phyloP scores from a whole-genome alignment of 2,888 invertebrate species.

The Hyppa rectilinea region DNA sequence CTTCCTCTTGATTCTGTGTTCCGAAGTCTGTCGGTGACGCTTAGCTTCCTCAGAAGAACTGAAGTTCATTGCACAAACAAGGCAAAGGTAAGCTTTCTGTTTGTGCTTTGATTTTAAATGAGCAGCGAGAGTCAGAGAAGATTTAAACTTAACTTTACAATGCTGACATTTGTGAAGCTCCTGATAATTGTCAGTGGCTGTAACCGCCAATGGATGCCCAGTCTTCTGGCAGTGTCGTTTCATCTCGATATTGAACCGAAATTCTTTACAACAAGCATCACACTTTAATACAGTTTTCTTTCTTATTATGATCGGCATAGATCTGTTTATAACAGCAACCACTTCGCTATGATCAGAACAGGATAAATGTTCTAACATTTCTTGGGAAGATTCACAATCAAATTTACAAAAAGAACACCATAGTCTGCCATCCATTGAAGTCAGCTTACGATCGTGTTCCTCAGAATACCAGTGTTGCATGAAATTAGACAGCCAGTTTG shows the following conservation, averaged over 20 bases:
- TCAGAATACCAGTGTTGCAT: conserved; percentile 94
- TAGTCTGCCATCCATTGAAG: conserved; percentile 90
- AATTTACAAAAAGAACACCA: conserved; percentile 95
- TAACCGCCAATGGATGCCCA: conserved; percentile 87
- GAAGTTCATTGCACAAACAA: conserved; percentile 92
- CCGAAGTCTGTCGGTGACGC: conserved; percentile 92
- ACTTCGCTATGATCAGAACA: conserved; percentile 93
- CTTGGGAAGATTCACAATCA: conserved; percentile 91
- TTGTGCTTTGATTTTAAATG: conserved; percentile 92
- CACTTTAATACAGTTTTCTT: conserved; percentile 92
- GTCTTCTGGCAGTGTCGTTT: conserved; percentile 90
- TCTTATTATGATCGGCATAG: conserved; percentile 94
- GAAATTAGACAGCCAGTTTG: conserved; percentile 93
- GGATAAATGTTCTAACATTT: conserved; percentile 93
- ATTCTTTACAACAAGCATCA: conserved; percentile 92
- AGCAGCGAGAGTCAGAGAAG: conserved; percentile 92
- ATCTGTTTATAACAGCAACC: conserved; percentile 94
- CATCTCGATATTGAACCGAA: conserved; percentile 94
- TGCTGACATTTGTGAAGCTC: conserved; percentile 91
- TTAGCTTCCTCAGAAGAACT: conserved; percentile 91
- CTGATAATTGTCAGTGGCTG: conserved; percentile 92
- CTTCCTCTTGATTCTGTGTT: conserved; percentile 92
- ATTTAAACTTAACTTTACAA: conserved; percentile 91
- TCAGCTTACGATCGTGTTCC: conserved; percentile 89
- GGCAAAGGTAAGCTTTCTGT: conserved; percentile 92